phyloP scores from a whole-genome alignment of 1,140 invertebrate species.

The Nomia melanderi region DNA sequence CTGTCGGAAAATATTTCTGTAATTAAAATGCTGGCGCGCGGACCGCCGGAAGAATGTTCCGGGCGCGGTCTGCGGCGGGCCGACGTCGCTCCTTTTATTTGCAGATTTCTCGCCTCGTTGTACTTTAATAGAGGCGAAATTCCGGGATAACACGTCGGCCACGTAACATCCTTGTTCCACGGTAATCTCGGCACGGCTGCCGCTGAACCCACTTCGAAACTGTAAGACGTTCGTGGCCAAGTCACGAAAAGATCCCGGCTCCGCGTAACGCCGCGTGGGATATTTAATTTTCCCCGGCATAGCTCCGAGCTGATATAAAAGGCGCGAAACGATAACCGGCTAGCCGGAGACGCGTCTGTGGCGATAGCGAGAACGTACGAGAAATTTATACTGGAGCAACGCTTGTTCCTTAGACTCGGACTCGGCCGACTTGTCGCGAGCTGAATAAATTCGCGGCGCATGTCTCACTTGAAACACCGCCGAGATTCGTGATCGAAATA shows the following conservation, averaged over 20 bases:
- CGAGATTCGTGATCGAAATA: conserved; percentile 37
- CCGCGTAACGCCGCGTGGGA: conserved; percentile 23
- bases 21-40: conserved; percentile 28
- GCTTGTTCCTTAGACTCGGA: not conserved
- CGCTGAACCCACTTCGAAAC: conserved; percentile 41
- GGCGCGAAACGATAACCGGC: conserved; percentile 47
- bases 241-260: conserved; percentile 23
- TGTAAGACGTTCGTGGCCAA: conserved; percentile 47
- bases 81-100: conserved; percentile 2
- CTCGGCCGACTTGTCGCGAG: conserved; percentile 2
- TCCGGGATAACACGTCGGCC: conserved; percentile 44
- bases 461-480: conserved; percentile 30
- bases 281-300: conserved; percentile 59
- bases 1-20: conserved; percentile 30
- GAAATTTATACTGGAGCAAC: conserved; percentile 47
- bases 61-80: not conserved
- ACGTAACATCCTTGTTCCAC: conserved; percentile 29
- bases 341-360: not conserved
- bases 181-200: conserved; percentile 42
- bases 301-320: conserved; percentile 42
- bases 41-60: conserved; percentile 12
- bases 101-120: conserved; percentile 40
- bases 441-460: conserved; percentile 38
- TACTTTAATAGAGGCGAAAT: conserved; percentile 33
- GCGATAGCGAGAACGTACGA: conserved; percentile 22